These are phyloP conservation scores for Typhlichthys subterraneus DNA, from an alignment of 2,797 vertebrate genomes.

Conservation along the genomic window DNA sequence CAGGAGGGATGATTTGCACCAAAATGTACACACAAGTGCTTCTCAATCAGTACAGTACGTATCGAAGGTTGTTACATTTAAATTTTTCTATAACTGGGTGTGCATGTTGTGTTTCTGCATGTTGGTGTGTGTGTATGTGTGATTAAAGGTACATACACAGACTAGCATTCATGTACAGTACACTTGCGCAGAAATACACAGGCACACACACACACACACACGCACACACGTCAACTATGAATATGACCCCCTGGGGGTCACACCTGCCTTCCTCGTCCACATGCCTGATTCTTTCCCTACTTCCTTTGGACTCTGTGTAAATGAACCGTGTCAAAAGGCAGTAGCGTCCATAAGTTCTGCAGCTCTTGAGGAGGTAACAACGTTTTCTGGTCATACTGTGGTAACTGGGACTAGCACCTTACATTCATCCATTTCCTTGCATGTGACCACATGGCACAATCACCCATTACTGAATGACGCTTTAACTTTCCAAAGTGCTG, in stretches of 20 bases:
- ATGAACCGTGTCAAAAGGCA: background rate
- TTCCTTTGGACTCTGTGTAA: conserved; percentile 5
- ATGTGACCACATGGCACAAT: conserved; percentile 73
- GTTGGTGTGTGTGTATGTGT: conserved; percentile 28
- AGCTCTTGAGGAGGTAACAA: too few relatives aligned
- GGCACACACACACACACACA: conserved; percentile 53
- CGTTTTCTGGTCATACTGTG: background rate
- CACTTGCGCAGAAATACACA: conserved; percentile 41
- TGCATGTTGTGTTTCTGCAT: conserved; percentile 1
- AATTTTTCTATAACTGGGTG: background rate
- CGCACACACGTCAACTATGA: conserved; percentile 42
- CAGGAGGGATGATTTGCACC: conserved; percentile 34
- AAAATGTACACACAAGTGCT: conserved; percentile 8
- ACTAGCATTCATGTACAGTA: conserved; percentile 35
- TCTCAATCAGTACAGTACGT: conserved; percentile 20
- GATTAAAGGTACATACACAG: conserved; percentile 36
- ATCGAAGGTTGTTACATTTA: conserved; percentile 23
- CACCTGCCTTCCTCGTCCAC: conserved; percentile 3
- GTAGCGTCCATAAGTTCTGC: background rate
- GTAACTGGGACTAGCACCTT: conserved; percentile 78
- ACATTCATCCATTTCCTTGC: conserved; percentile 86
- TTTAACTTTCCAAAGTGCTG: conserved; percentile 87
- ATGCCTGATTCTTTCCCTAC: conserved; percentile 25
- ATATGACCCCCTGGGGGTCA: conserved; percentile 58
- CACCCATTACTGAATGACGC: conserved; percentile 52